phyloP scores from a whole-genome alignment of 1,140 invertebrate species.

The Sarcophaga bullata region DNA sequence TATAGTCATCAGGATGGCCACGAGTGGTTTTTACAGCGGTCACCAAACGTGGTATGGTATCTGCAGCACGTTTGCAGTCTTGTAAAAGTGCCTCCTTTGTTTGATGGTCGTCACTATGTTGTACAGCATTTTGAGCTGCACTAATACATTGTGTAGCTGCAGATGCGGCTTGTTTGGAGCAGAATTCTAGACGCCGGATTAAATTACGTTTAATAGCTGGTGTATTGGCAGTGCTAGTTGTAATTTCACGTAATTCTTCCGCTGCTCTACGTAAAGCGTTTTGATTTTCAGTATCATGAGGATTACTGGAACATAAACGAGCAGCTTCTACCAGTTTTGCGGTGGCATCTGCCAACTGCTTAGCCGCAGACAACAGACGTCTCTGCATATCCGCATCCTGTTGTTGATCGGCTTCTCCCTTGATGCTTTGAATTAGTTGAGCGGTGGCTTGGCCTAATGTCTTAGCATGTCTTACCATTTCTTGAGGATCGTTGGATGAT shows the following conservation, averaged over 20 bases:
- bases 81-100: conserved; percentile 73
- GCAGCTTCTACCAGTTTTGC: conserved; percentile 96
- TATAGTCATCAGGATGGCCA: conserved; percentile 77
- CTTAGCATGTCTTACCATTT: conserved; percentile 95
- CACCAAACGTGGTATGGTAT: conserved; percentile 84
- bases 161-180: conserved; percentile 87
- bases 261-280: conserved; percentile 86
- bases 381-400: conserved; percentile 90
- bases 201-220: conserved; percentile 83
- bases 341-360: conserved; percentile 94
- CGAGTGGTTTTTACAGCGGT: conserved; percentile 82
- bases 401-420: conserved; percentile 89
- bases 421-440: conserved; percentile 91
- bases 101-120: conserved; percentile 68
- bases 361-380: conserved; percentile 89
- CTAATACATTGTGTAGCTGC: conserved; percentile 92
- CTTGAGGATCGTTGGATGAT: conserved; percentile 84
- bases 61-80: conserved; percentile 80
- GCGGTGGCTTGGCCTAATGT: conserved; percentile 93
- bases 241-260: conserved; percentile 90
- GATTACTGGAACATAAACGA: conserved; percentile 86
- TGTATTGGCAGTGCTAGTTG: conserved; percentile 80
- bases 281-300: conserved; percentile 85
- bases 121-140: conserved; percentile 80
- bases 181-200: conserved; percentile 77